Base-by-base conservation (phyloP, 2,797 vertebrate genomes). In the Salmo trutta region DNA sequence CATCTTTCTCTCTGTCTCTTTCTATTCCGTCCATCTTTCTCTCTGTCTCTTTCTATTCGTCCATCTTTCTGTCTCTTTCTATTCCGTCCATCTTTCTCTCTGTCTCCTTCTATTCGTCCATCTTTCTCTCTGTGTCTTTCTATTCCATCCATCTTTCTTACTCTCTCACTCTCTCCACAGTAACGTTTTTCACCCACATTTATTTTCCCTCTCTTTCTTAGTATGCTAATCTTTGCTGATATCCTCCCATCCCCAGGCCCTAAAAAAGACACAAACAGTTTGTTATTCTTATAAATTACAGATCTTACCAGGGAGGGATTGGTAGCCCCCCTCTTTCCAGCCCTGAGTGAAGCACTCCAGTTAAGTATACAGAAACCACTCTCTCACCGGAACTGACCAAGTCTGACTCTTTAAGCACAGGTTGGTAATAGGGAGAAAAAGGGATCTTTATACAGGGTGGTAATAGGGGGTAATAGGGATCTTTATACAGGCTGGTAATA, bases 81-180 rank as follows among this genome's bases (percentile, higher is more conserved):
- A 24, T 24, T 24, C 24, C 24, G 24, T 24, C 24, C 24, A 24
- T 24, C 1, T n/a, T n/a, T n/a, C n/a, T n/a, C n/a, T n/a, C n/a
- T n/a, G n/a, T n/a, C n/a, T n/a, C n/a, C n/a, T n/a, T n/a, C n/a
- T n/a, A n/a, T n/a, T n/a, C 31, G 0, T 31, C 31, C 31, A 31
- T 31, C 31, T 31, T 31, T 31, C 4, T 33, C 31, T 33, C 0
- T 33, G 31, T 5, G 0, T 33, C 7, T 41, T 8, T 41, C 41
- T 41, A 2, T 41, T 41, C 41, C 8, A 2, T 41, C 7, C 41
- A 41, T 41, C 8, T 41, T 41, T 41, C 41, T 47, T 19, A 56
- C 31, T 33, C 31, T 5, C 62, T 19, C 84, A 84, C 87, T 87
- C 84, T 84, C 75, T 41, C 29, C 29, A 5, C 2, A n/a, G 21